Conservation (phyloP, 2,797 vertebrate species). For the Zonotrichia albicollis region DNA sequence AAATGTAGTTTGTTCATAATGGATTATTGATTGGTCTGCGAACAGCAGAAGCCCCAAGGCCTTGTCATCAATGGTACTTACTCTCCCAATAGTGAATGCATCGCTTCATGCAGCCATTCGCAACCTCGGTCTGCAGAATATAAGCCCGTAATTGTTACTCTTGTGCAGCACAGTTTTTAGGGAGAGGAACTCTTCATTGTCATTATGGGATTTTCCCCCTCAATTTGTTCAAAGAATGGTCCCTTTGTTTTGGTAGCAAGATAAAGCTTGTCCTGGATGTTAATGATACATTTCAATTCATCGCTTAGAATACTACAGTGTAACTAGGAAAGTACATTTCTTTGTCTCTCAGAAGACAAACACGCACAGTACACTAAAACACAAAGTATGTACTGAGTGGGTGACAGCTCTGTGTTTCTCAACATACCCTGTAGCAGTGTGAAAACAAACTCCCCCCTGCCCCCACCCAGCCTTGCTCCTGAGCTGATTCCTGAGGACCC, state of each 20-base stretch:
- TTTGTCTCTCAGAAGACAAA: conserved; percentile 71
- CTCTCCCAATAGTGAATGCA: conserved; percentile 87
- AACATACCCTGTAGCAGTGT: background rate
- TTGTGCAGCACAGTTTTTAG: conserved; percentile 54
- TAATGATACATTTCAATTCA: conserved; percentile 77
- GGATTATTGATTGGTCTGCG: conserved; percentile 93
- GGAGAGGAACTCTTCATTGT: conserved; percentile 76
- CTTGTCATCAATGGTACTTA: conserved; percentile 80
- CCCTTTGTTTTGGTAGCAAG: conserved; percentile 72
- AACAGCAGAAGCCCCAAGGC: conserved; percentile 85
- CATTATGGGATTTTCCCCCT: conserved; percentile 58
- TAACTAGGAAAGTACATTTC: conserved; percentile 57
- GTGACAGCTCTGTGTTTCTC: conserved; percentile 47
- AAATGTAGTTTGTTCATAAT: conserved; percentile 91
- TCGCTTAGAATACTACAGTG: conserved; percentile 71
- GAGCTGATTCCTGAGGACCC: background rate
- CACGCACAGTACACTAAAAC: conserved; percentile 52
- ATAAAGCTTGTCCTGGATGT: conserved; percentile 76
- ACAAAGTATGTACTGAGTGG: conserved; percentile 60
- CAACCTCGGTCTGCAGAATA: conserved; percentile 67
- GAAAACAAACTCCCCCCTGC: background rate
- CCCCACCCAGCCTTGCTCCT: background rate
- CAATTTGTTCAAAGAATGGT: conserved; percentile 71
- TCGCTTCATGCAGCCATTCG: conserved; percentile 81
- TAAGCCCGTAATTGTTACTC: conserved; percentile 76